Conservation (phyloP, 1,140 invertebrate genomes). For the Drosophila littoralis region DNA sequence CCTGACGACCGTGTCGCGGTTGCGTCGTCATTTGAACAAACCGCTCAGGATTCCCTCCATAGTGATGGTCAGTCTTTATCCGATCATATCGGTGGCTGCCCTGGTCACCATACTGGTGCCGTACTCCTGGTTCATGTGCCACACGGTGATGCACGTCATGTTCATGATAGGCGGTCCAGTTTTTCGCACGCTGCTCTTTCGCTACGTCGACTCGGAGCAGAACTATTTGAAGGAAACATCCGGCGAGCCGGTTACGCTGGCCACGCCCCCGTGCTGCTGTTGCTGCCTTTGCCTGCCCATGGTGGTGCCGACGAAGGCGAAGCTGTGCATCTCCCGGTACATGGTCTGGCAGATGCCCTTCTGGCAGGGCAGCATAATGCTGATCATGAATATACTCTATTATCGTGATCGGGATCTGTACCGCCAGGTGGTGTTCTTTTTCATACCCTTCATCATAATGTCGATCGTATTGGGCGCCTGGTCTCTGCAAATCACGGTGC, state of each 20-base stretch:
- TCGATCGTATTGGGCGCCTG: constrained; percentile 72
- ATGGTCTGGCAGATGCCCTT: constrained; percentile 82
- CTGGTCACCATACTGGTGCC: constrained; percentile 75
- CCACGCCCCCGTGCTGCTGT: constrained; percentile 76
- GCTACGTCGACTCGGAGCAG: constrained; percentile 73
- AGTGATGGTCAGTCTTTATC: constrained; percentile 71
- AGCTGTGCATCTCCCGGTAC: constrained; percentile 68
- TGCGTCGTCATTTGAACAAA: constrained; percentile 62
- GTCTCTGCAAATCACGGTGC: constrained; percentile 77
- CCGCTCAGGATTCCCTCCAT: constrained; percentile 60
- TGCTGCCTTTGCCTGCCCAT: constrained; percentile 69
- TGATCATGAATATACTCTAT: constrained; percentile 77
- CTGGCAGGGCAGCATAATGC: constrained; percentile 78
- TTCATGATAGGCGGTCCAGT: constrained; percentile 73
- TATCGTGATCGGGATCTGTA: constrained; percentile 66
- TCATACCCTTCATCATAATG: constrained; percentile 73
- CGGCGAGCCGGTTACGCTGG: constrained; percentile 60
- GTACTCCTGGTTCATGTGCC: constrained; percentile 75
- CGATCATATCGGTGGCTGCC: constrained; percentile 73
- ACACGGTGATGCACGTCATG: constrained; percentile 81
- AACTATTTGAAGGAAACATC: constrained; percentile 74
- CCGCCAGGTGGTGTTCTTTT: constrained; percentile 63
- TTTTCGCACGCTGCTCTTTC: constrained; percentile 69
- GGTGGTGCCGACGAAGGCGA: constrained; percentile 67
- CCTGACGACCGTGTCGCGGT: constrained; percentile 57